These are phyloP conservation scores for Microcebus lehilahytsara DNA, from an alignment of 2,113 vertebrate species.

Conservation along the genomic window DNA sequence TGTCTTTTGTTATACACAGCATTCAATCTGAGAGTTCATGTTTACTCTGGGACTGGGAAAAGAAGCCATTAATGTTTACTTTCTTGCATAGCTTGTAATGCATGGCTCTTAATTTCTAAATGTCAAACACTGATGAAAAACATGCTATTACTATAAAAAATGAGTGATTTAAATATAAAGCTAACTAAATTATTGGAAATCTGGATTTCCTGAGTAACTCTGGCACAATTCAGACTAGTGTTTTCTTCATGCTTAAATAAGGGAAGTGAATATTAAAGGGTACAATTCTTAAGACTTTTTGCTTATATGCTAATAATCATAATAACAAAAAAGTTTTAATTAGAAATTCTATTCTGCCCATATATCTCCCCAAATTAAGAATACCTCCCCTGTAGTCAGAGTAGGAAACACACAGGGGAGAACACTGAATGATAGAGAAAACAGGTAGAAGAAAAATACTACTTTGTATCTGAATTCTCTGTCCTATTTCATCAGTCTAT, in stretches of 20 bases:
- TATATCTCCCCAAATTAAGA: too few relatives aligned
- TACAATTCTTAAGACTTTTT: too few relatives aligned
- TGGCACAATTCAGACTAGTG: not conserved
- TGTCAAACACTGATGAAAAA: slow-evolving; percentile 51
- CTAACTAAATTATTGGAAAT: not conserved
- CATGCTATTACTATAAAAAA: not conserved
- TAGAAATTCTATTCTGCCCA: too few relatives aligned
- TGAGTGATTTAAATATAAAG: not conserved
- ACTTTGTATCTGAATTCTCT: not conserved
- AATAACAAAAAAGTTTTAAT: too few relatives aligned
- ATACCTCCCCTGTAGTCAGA: too few relatives aligned
- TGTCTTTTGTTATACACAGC: not conserved
- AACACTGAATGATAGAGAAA: too few relatives aligned
- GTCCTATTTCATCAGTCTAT: too few relatives aligned
- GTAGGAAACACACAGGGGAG: too few relatives aligned
- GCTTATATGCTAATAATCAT: too few relatives aligned
- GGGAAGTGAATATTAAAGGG: too few relatives aligned
- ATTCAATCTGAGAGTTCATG: slow-evolving; percentile 58
- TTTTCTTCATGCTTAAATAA: too few relatives aligned
- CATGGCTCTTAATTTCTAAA: slow-evolving; percentile 66
- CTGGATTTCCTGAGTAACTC: not conserved
- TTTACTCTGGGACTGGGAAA: slow-evolving; percentile 71
- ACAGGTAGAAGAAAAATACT: too few relatives aligned
- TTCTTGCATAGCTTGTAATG: slow-evolving; percentile 53
- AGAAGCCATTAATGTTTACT: slow-evolving; percentile 72